Evolutionary conservation across 2,888 invertebrate genomes (phyloP).

Genomic region (Apamea crenata): DNA sequence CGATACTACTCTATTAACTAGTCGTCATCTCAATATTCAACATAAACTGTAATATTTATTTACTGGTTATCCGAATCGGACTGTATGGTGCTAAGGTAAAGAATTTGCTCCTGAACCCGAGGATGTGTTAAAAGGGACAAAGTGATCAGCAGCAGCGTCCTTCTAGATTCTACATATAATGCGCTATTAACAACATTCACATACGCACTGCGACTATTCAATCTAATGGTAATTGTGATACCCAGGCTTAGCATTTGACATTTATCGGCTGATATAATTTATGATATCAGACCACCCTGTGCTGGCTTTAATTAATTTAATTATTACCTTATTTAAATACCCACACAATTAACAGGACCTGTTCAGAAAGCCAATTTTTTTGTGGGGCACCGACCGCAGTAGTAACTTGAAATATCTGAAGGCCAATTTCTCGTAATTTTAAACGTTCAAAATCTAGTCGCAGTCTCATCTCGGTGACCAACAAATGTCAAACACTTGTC

Average conservation of each 20-base stretch:
- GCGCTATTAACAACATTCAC: background rate
- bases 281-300: conserved; percentile 3
- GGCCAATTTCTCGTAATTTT: too few relatives aligned
- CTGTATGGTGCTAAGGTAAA: background rate
- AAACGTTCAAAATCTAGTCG: too few relatives aligned
- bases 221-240: background rate
- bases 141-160: background rate
- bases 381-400: too few relatives aligned
- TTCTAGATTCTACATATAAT: background rate
- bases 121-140: background rate
- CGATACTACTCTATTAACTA: too few relatives aligned
- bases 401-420: too few relatives aligned
- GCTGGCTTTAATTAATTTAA: background rate
- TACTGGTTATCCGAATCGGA: background rate
- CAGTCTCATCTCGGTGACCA: too few relatives aligned
- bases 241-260: background rate
- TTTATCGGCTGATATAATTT: background rate
- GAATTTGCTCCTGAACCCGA: background rate
- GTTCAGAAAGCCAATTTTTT: too few relatives aligned
- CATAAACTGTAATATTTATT: background rate
- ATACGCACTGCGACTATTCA: background rate
- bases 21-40: too few relatives aligned
- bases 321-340: conserved; percentile 9
- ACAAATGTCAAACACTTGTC: too few relatives aligned
- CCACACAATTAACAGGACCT: background rate